A percentile compares a stretch with the other conserved stretches of the same genome.
Conservation (phyloP, 1,140 invertebrate species). For the Elymnias hypermnestra region DNA sequence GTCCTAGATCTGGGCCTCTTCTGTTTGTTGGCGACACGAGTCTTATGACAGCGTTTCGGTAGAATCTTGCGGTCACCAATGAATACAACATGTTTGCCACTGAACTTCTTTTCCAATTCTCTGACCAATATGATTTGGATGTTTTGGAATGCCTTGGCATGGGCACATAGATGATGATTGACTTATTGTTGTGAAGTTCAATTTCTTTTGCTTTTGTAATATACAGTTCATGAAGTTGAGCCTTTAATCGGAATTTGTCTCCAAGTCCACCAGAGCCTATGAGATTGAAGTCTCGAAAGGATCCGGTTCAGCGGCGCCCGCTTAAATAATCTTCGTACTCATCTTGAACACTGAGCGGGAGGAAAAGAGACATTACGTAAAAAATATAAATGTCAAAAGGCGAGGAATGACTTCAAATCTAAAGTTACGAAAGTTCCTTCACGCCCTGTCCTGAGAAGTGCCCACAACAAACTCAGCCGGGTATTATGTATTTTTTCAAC, state of each 20-base stretch:
- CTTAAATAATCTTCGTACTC: conserved; percentile 95
- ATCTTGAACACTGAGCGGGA: too few relatives aligned
- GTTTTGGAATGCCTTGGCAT: conserved; percentile 98
- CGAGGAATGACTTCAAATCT: too few relatives aligned
- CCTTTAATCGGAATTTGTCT: conserved; percentile 98
- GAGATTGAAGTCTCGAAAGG: conserved; percentile 94
- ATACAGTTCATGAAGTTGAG: conserved; percentile 95
- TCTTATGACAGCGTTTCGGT: conserved; percentile 97
- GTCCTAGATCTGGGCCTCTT: conserved; percentile 95
- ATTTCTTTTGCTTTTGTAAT: conserved; percentile 98
- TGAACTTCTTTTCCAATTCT: too few relatives aligned
- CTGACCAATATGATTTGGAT: conserved; percentile 96
- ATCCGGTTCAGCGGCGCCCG: conserved; percentile 92
- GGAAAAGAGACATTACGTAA: too few relatives aligned
- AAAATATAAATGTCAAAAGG: too few relatives aligned
- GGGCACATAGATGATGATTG: conserved; percentile 98
- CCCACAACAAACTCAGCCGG: too few relatives aligned
- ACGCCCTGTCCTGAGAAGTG: too few relatives aligned
- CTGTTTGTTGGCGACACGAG: conserved; percentile 95
- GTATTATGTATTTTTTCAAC: too few relatives aligned
- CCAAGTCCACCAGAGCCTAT: conserved; percentile 95
- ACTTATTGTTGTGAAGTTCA: conserved; percentile 94
- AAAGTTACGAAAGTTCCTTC: too few relatives aligned
- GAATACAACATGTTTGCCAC: conserved; percentile 98
- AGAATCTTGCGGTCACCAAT: conserved; percentile 98